Percentiles rank a stretch among this genome's conserved stretches.
Conservation (phyloP, 2,797 vertebrate species). For the Neosilurus hyrtlii region DNA sequence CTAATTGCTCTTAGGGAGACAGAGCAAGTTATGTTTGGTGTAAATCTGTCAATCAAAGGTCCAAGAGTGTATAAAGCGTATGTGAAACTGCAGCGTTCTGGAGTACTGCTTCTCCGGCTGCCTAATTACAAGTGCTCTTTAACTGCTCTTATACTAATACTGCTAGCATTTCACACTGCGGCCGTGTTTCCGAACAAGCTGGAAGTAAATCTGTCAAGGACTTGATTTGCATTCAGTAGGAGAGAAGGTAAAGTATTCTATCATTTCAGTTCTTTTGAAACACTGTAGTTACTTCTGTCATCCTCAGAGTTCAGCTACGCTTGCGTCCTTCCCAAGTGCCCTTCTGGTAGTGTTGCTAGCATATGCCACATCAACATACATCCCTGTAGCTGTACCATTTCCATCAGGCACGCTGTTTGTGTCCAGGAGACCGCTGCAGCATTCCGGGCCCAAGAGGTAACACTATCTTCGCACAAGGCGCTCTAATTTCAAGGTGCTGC, state of each 20-base stretch:
- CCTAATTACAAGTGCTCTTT: slow-evolving; percentile 26
- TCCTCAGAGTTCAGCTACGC: background rate
- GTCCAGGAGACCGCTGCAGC: slow-evolving; percentile 70
- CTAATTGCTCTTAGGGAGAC: slow-evolving; percentile 53
- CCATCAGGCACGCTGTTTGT: slow-evolving; percentile 63
- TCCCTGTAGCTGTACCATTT: slow-evolving; percentile 71
- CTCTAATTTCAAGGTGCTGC: slow-evolving; percentile 74
- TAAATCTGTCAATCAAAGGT: slow-evolving; percentile 58
- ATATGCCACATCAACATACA: slow-evolving; percentile 68
- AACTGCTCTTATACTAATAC: background rate
- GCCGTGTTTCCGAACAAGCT: background rate
- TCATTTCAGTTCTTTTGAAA: slow-evolving; percentile 6
- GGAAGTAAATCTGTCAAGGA: slow-evolving; percentile 11
- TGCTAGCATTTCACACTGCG: slow-evolving; percentile 15
- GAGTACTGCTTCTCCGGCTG: background rate
- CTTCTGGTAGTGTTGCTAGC: slow-evolving; percentile 32
- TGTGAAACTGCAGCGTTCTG: background rate
- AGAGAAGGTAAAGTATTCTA: slow-evolving; percentile 10
- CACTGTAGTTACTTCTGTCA: background rate
- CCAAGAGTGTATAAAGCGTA: slow-evolving; percentile 17
- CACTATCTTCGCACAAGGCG: slow-evolving; percentile 71
- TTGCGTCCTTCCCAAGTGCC: slow-evolving; percentile 23
- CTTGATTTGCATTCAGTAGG: slow-evolving; percentile 13
- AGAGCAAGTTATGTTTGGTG: slow-evolving; percentile 53
- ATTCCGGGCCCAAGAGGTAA: slow-evolving; percentile 67